Base-by-base conservation (phyloP, 2,888 invertebrate species). In the Oscheius onirici region DNA sequence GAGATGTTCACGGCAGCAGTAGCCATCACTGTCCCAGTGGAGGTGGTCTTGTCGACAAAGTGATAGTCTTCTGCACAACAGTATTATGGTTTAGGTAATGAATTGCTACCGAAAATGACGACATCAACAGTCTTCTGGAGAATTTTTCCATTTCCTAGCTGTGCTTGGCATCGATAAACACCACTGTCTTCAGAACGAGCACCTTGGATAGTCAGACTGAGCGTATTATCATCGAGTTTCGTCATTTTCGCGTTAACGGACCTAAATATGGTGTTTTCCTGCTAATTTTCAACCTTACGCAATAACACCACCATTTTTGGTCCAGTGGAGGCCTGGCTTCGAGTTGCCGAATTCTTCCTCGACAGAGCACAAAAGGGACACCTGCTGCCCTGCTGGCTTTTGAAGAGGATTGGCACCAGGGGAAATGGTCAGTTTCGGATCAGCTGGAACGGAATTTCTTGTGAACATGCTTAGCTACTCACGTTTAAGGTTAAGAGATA, bases 161-260 rank as follows among this genome's bases (percentile, higher is more conserved):
- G 76, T 41, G 75, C 80, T n/a, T 75, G 71, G 63, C 80, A 80
- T n/a, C 57, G 63, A 70, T 80, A 80, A 71, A 80, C 77, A 55
- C 80, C 80, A 46, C 78, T 79, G 69, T 80, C 76, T 8, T 74
- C 72, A 0, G 75, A 60, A 26, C 58, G 63, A 26, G 77, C 76
- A 69, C 76, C 75, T 54, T 55, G 40, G 55, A 81, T 79, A 13
- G 75, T 71, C 13, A 81, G 68, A 11, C 69, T 74, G 10, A 81
- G 60, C 28, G 77, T 79, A 63, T 52, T 61, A 24, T 73, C 73
- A 51, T 81, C 81, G 8, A 81, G 70, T 55, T 73, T 75, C 22
- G 71, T 73, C 26, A 81, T 72, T 41, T 74, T 71, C 11, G 79
- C 75, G 34, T 80, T 75, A 40, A 72, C 75, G 15, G 75, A 73